Evolutionary conservation across 2,888 invertebrate species (phyloP).

Genomic region (Lomographa bimaculata): DNA sequence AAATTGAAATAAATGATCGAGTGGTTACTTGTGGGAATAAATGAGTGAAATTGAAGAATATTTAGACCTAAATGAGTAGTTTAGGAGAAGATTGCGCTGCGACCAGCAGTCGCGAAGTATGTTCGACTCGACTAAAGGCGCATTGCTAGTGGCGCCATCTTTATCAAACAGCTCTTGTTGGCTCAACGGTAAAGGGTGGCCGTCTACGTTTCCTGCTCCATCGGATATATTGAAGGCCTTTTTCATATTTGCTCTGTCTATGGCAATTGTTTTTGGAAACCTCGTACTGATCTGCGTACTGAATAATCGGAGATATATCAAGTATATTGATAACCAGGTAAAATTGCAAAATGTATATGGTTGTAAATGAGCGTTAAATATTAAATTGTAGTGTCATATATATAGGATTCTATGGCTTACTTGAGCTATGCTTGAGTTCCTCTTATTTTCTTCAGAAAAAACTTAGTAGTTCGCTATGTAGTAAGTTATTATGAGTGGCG

Average conservation of each 20-base stretch:
- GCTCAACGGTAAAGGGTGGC: slow-evolving; percentile 86
- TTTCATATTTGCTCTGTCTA: slow-evolving; percentile 89
- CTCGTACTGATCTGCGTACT: slow-evolving; percentile 91
- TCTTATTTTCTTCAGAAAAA: too few species aligned
- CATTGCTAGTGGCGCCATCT: slow-evolving; percentile 90
- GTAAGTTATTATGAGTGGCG: too few species aligned
- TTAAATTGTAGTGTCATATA: neutral
- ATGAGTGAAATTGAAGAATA: slow-evolving; percentile 62
- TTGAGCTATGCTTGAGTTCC: too few species aligned
- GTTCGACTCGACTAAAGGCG: slow-evolving; percentile 86
- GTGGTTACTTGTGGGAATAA: slow-evolving; percentile 34
- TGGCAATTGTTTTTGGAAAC: slow-evolving; percentile 92
- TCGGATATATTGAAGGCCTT: slow-evolving; percentile 90
- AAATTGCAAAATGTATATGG: slow-evolving; percentile 31
- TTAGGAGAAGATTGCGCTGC: slow-evolving; percentile 72
- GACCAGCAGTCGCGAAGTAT: slow-evolving; percentile 77
- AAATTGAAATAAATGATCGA: slow-evolving; percentile 30
- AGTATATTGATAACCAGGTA: slow-evolving; percentile 95
- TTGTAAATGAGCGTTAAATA: neutral
- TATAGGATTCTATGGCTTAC: too few species aligned
- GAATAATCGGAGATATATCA: slow-evolving; percentile 92
- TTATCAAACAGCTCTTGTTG: slow-evolving; percentile 93
- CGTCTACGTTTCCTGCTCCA: slow-evolving; percentile 85
- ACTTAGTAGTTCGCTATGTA: too few species aligned
- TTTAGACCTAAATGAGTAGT: slow-evolving; percentile 80